These are phyloP conservation scores for Aricia agestis DNA, from an alignment of 1,140 invertebrate genomes.

Conservation along the genomic window DNA sequence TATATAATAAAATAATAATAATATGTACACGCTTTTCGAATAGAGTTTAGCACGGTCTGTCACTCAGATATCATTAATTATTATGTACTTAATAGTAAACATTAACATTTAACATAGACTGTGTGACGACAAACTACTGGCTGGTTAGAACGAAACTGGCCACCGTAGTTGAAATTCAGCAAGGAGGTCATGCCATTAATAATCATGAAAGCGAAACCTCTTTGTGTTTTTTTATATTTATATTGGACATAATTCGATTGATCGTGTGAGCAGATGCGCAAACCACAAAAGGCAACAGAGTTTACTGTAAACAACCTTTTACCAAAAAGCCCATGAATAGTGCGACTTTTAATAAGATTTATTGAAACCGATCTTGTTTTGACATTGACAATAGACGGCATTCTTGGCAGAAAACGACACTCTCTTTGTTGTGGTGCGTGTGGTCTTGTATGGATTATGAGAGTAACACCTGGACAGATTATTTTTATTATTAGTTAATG, in stretches of 20 bases:
- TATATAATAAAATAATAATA: too few relatives aligned
- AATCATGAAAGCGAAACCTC: neutral
- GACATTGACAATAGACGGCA: slow-evolving; percentile 58
- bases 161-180: neutral
- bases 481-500: neutral
- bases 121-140: too few relatives aligned
- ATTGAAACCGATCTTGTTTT: slow-evolving; percentile 73
- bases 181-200: neutral
- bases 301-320: slow-evolving; percentile 56
- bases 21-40: too few relatives aligned
- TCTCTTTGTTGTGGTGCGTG: slow-evolving; percentile 49
- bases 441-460: slow-evolving; percentile 50
- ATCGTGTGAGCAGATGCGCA: slow-evolving; percentile 44
- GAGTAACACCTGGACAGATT: slow-evolving; percentile 44
- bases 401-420: slow-evolving; percentile 52
- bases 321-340: slow-evolving; percentile 50
- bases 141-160: too few relatives aligned
- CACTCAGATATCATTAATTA: too few relatives aligned
- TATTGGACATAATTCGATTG: neutral
- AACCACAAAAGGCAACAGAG: slow-evolving; percentile 43
- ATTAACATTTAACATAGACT: too few relatives aligned
- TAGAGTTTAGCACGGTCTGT: too few relatives aligned
- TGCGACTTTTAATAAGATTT: slow-evolving; percentile 69
- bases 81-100: too few relatives aligned
- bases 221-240: neutral